Base-by-base conservation (phyloP, 2,888 invertebrate species). In the Celastrina argiolus region DNA sequence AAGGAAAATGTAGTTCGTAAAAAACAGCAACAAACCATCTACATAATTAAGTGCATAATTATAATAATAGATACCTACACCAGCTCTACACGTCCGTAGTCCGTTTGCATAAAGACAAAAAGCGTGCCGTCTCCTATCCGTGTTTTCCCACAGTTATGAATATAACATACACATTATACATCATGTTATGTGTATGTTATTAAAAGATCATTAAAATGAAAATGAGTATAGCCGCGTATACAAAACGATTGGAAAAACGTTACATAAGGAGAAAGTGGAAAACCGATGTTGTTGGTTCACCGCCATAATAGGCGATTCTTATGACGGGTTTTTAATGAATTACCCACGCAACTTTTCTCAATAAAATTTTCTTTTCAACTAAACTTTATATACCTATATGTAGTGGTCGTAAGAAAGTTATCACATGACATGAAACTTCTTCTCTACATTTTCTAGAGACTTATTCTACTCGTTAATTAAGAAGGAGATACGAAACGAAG, bases 231-330 rank as follows among this genome's bases (percentile, higher is more conserved):
- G 77, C 82, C 81, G 81, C 81, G 82, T 82, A 82, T 82, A 69
- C 66, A 68, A 69, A 71, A 68, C 69, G 64, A 81, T 78, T 78
- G 76, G 75, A 83, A 86, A 84, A 81, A 76, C 73, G 77, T 80
- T 80, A 76, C 79, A 81, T 79, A 85, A 86, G 75, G 79, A 79
- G 88, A 89, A 88, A 90, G 85, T 78, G 81, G 81, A 77, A 82
- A 84, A 79, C 76, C 74, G 68, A 75, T 83, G 82, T 77, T 78
- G 78, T 77, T 78, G 78, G 76, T 79, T 80, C 77, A 78, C 76
- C 74, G 72, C 75, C 76, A 73, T 74, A 73, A 72, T 67, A 34
- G 51, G 61, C 31, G 39, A 22, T 66, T 26, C 39, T 39, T 61
- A 39, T 61, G 61, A 36, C 61, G 18, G 10, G 36, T 26, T 39